Base-by-base conservation (phyloP, 1,140 invertebrate species). In the Aphelinus atriplicis region DNA sequence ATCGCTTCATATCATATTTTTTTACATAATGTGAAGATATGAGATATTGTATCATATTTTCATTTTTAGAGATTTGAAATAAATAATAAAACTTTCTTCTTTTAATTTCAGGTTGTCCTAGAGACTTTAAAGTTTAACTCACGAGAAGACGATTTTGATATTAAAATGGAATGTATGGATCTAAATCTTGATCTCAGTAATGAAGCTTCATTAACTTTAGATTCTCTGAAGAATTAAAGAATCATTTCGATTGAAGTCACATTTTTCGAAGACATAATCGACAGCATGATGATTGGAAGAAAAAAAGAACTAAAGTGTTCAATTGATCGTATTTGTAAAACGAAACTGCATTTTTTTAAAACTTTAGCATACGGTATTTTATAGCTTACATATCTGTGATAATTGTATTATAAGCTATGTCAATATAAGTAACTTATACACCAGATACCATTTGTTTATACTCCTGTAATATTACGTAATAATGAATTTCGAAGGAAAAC, bases 311-410 rank as follows among this genome's bases (percentile, higher is more conserved):
- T 26, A 26, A 26, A 26, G 26, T 26, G 26, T 26, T 26, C 26
- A 60, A 43, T 10, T 1, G 58, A 26, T 26, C 26, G 26, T 26
- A 26, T 26, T 26, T 26, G 26, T 26, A 26, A 60, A 60, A 60
- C 42, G 58, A 81, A 81, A 79, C 80, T 83, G 82, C 81, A 85
- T 87, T 87, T 86, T 85, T 81, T 81, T 81, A 83, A 80, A 75
- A 58, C 42, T 67, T 51, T 71, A 80, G 83, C 78, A 75, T 84
- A 86, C 78, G 80, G 80, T 86, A 85, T 85, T 86, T 86, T 87
- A 82, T 87, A 87, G 84, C 80, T 87, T 86, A 86, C 82, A 82
- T 86, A 86, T 87, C 86, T 88, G 86, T 88, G 86, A 88, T 88
- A 88, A 85, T 83, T 83, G 83, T 87, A 87, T 84, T 86, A 84